Conservation (phyloP, 2,888 invertebrate species). For the Drosophila buzzatii region DNA sequence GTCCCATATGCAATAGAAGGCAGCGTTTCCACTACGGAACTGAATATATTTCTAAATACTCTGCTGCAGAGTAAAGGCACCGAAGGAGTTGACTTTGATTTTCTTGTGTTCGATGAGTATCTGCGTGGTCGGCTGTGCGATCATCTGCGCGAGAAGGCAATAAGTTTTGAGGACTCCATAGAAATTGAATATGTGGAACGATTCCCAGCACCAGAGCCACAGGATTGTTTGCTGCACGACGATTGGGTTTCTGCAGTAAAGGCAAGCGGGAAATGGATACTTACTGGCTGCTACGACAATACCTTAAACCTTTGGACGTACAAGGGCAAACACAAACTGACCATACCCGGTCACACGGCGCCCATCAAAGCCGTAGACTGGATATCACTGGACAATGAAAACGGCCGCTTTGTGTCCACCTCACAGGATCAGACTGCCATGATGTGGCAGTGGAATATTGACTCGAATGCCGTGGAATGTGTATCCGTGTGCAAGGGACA, state of each 20-base stretch:
- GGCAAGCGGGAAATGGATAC: constrained; percentile 90
- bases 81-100: constrained; percentile 91
- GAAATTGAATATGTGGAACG: constrained; percentile 96
- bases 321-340: constrained; percentile 93
- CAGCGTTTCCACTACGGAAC: constrained; percentile 88
- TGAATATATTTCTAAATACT: constrained; percentile 93
- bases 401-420: constrained; percentile 91
- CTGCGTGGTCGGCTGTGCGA: constrained; percentile 88
- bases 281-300: constrained; percentile 97
- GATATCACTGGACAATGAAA: constrained; percentile 89
- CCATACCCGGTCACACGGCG: constrained; percentile 94
- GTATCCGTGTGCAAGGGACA: constrained; percentile 95
- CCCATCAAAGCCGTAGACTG: constrained; percentile 95
- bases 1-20: constrained; percentile 93
- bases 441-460: constrained; percentile 94
- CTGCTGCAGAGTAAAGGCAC: constrained; percentile 86
- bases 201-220: constrained; percentile 95
- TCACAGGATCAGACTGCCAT: constrained; percentile 97
- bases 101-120: constrained; percentile 93
- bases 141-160: constrained; percentile 90
- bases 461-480: constrained; percentile 91
- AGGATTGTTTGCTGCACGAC: constrained; percentile 96
- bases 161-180: constrained; percentile 93
- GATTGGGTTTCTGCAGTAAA: constrained; percentile 98
- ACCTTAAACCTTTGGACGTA: constrained; percentile 95